phyloP scores from a whole-genome alignment of 2,797 vertebrate genomes.

The Lithobates pipiens region DNA sequence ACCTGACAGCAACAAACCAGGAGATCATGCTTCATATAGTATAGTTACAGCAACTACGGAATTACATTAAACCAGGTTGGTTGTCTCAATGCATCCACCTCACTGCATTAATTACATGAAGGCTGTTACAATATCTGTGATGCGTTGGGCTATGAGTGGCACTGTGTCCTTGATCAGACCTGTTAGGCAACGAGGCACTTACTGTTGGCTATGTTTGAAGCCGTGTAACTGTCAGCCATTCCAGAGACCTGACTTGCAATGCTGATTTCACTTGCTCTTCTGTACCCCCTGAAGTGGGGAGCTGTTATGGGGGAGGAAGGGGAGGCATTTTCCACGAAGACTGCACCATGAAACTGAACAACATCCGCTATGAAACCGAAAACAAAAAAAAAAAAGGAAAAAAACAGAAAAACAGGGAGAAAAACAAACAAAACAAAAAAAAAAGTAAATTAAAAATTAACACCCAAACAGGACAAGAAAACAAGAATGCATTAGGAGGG shows the following conservation, averaged over 20 bases:
- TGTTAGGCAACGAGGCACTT: constrained; percentile 77
- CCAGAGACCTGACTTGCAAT: constrained; percentile 98
- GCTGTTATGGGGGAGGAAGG: constrained; percentile 89
- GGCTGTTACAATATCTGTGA: constrained; percentile 1
- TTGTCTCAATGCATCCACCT: neutral
- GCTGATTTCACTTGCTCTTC: constrained; percentile 97
- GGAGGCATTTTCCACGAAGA: constrained; percentile 91
- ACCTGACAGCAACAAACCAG: neutral
- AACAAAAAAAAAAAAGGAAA: constrained; percentile 74
- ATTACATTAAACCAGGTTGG: constrained; percentile 4
- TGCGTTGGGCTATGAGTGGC: constrained; percentile 9
- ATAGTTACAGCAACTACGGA: neutral
- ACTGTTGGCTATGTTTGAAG: constrained; percentile 96
- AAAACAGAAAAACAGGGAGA: constrained; percentile 74
- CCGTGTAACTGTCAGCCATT: constrained; percentile 97
- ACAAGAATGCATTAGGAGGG: constrained; percentile 62
- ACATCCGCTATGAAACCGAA: constrained; percentile 90
- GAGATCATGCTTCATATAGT: neutral
- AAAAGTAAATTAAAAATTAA: constrained; percentile 71
- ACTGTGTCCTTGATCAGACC: constrained; percentile 25
- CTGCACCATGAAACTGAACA: constrained; percentile 93
- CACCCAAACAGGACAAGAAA: constrained; percentile 69
- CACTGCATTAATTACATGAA: neutral
- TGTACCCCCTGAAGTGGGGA: constrained; percentile 86
- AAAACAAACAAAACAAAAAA: constrained; percentile 69